phyloP scores from a whole-genome alignment of 2,113 vertebrate genomes.

The Passer montanus region DNA sequence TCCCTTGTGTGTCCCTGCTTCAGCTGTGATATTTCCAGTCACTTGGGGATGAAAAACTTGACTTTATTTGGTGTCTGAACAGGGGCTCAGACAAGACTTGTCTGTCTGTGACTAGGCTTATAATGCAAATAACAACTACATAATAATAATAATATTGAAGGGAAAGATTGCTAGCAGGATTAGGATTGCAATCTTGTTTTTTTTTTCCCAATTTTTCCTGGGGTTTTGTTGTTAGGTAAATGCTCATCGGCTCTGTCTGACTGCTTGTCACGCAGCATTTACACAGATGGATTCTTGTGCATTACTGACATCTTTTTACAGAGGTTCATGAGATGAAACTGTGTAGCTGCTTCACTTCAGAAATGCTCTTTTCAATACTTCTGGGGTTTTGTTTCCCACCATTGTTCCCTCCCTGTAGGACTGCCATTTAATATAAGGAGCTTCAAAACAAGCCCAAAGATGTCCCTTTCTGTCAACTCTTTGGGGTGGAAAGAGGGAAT shows the following conservation, averaged over 20 bases:
- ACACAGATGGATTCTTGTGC: neutral
- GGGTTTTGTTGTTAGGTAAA: constrained; percentile 7
- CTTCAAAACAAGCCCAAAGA: neutral
- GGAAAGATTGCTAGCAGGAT: neutral
- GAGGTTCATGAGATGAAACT: neutral
- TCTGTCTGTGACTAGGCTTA: constrained; percentile 8
- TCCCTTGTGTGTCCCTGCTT: neutral
- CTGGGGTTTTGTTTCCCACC: neutral
- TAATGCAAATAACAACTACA: neutral
- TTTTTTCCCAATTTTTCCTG: neutral
- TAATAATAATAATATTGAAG: neutral
- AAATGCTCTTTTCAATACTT: neutral
- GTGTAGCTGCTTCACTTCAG: neutral
- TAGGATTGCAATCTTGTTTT: neutral
- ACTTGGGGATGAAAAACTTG: neutral
- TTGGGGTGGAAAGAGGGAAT: neutral
- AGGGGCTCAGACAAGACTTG: neutral
- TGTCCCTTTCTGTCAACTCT: neutral
- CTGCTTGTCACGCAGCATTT: neutral
- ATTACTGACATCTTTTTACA: neutral
- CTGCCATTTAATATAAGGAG: neutral
- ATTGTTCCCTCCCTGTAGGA: neutral
- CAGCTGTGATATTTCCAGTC: neutral
- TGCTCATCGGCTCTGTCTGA: neutral
- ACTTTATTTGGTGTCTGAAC: neutral